Base-by-base conservation (phyloP, 2,888 invertebrate genomes). In the Gastracanthus pulcherrimus region DNA sequence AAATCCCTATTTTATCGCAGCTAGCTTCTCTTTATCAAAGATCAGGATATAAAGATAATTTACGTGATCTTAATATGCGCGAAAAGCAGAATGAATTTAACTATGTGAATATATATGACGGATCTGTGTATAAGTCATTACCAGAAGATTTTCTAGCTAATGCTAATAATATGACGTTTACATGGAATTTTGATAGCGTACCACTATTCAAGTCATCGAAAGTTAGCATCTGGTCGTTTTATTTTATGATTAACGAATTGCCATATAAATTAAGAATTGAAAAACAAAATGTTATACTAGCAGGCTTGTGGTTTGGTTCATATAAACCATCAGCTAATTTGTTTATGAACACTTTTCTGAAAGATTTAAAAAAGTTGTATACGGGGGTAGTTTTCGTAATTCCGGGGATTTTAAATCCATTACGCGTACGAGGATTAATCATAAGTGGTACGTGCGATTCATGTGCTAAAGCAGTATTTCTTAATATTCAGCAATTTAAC, bases 111-210 rank as follows among this genome's bases (percentile, higher is more conserved):
- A n/a, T n/a, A n/a, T n/a, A n/a, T n/a, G n/a, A n/a, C n/a, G n/a
- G n/a, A n/a, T n/a, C n/a, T n/a, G n/a, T n/a, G n/a, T n/a, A n/a
- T n/a, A n/a, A n/a, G n/a, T n/a, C n/a, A n/a, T n/a, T n/a, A 23
- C 23, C 67, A 3, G 23, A 9, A 38, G 77, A 74, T 13, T 38
- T 76, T 41, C 29, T 84, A 19, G 75, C 69, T 0, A 66, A 81
- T 78, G 26, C 41, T 1, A 78, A 82, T 41, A 82, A 83, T 60
- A 71, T 84, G 0, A 81, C 82, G 11, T 77, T 84, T 26, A 82
- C 62, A 11, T 84, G 82, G 84, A 78, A 83, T 64, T 82, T 82
- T 1, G 83, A 84, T 60, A 82, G 83, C 0, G 71, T 84, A 19
- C 55, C 82, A 0, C n/a, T n/a, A n/a, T n/a, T n/a, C n/a, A n/a